Conservation (phyloP, 2,888 invertebrate species). For the Taphrorychus bicolor region DNA sequence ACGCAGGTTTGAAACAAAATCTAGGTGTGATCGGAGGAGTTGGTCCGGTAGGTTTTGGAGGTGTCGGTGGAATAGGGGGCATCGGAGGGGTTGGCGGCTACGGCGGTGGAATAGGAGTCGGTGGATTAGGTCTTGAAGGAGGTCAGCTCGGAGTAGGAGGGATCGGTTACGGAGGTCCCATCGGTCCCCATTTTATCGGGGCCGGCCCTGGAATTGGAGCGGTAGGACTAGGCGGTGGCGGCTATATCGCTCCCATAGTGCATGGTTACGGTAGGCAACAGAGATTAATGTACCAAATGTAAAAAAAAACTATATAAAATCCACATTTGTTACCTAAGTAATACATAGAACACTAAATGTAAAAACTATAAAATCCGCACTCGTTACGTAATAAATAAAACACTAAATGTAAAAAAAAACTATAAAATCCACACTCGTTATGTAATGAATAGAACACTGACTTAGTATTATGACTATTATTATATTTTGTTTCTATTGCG, state of each 20-base stretch:
- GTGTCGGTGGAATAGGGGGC: slow-evolving; percentile 16
- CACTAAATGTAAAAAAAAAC: no score
- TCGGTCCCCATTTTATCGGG: slow-evolving; percentile 48
- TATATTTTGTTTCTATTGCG: no score
- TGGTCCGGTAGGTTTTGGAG: slow-evolving; percentile 47
- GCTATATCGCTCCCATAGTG: slow-evolving; percentile 19
- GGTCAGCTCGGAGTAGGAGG: slow-evolving; percentile 41
- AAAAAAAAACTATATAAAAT: neutral
- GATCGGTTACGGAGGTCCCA: slow-evolving; percentile 45
- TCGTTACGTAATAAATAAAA: no score
- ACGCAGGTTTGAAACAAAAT: slow-evolving; percentile 41
- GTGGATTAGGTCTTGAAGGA: slow-evolving; percentile 12
- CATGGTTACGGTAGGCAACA: slow-evolving; percentile 29
- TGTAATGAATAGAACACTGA: no score
- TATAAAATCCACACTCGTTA: neutral
- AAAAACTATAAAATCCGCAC: no score
- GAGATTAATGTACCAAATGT: neutral
- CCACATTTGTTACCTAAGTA: no score
- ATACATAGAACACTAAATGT: no score
- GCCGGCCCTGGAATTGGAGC: slow-evolving; percentile 39
- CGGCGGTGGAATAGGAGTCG: neutral
- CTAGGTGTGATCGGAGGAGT: slow-evolving; percentile 27
- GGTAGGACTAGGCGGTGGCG: slow-evolving; percentile 53
- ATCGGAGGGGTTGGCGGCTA: neutral
- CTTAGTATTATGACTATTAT: neutral